Percentiles rank a stretch among this genome's conserved stretches.
phyloP scores from a whole-genome alignment of 1,140 invertebrate species.

The Panulirus ornatus region DNA sequence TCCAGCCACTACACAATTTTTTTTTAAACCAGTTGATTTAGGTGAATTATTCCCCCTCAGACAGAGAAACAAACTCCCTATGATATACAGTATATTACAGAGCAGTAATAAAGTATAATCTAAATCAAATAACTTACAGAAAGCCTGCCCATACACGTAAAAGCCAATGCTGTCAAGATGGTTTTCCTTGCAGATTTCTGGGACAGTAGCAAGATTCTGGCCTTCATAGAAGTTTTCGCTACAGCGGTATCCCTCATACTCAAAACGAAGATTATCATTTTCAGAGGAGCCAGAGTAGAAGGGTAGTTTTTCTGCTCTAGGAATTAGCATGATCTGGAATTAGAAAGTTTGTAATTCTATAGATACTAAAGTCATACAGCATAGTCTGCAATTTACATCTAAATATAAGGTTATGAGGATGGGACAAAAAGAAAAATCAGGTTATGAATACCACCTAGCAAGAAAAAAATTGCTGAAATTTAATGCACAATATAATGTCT shows the following conservation, averaged over 20 bases:
- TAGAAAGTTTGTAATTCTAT: slow-evolving; percentile 41
- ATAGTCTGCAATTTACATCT: no score
- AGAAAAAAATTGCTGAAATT: no score
- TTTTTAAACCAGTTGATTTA: no score
- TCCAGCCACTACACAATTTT: no score
- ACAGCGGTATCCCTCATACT: slow-evolving; percentile 91
- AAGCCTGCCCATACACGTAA: slow-evolving; percentile 88
- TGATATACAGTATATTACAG: no score
- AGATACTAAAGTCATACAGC: no score
- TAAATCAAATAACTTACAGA: slow-evolving; percentile 78
- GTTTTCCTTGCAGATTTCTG: slow-evolving; percentile 86
- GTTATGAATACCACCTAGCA: no score
- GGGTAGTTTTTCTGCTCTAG: slow-evolving; percentile 88
- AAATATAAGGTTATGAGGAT: no score
- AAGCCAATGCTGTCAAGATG: slow-evolving; percentile 90
- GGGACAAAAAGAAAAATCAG: no score
- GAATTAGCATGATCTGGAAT: slow-evolving; percentile 87
- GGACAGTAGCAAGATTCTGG: slow-evolving; percentile 80
- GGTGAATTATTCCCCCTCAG: no score
- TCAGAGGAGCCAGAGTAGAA: slow-evolving; percentile 86
- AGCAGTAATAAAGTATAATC: slow-evolving; percentile 66
- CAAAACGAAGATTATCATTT: slow-evolving; percentile 82
- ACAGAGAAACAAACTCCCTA: no score
- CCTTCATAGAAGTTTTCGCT: slow-evolving; percentile 86
- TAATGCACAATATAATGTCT: no score